Percentiles rank a stretch among this genome's conserved stretches.
Conservation (phyloP, 2,113 vertebrate species). For the Panthera tigris region DNA sequence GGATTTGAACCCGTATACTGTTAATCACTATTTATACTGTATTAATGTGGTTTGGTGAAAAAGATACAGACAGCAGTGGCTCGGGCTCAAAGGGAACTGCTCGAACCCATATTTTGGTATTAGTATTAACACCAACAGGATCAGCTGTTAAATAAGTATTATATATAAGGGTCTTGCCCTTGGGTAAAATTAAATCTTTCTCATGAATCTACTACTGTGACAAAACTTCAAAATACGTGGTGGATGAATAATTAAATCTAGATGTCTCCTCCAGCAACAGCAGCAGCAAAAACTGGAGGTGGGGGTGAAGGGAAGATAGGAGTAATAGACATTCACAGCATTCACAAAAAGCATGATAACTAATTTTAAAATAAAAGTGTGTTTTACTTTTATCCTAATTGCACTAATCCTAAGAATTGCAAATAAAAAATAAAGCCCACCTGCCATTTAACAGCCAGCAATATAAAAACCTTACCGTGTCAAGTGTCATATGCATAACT, state of each 20-base stretch:
- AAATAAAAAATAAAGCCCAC: constrained; percentile 52
- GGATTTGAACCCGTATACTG: not conserved
- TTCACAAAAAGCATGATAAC: constrained; percentile 35
- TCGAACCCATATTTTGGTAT: not conserved
- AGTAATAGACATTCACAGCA: not conserved
- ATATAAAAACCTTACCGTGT: not conserved
- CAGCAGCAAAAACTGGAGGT: constrained; percentile 31
- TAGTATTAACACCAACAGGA: constrained; percentile 29
- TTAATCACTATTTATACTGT: not conserved
- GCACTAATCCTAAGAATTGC: constrained; percentile 29
- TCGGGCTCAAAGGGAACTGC: not conserved
- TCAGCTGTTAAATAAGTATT: constrained; percentile 44
- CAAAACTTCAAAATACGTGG: constrained; percentile 70
- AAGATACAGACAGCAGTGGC: not conserved
- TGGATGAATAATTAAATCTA: constrained; percentile 79
- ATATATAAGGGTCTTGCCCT: constrained; percentile 50
- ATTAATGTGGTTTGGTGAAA: not conserved
- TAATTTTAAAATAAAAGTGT: constrained; percentile 64
- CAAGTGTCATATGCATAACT: constrained; percentile 70
- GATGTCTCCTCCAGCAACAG: constrained; percentile 63
- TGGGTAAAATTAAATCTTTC: constrained; percentile 67
- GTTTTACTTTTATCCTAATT: not conserved
- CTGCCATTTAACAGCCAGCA: constrained; percentile 51
- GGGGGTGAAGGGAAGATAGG: not conserved
- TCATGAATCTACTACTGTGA: constrained; percentile 62